These are phyloP conservation scores for Trachemys scripta DNA, from an alignment of 2,113 vertebrate genomes.

Conservation along the genomic window DNA sequence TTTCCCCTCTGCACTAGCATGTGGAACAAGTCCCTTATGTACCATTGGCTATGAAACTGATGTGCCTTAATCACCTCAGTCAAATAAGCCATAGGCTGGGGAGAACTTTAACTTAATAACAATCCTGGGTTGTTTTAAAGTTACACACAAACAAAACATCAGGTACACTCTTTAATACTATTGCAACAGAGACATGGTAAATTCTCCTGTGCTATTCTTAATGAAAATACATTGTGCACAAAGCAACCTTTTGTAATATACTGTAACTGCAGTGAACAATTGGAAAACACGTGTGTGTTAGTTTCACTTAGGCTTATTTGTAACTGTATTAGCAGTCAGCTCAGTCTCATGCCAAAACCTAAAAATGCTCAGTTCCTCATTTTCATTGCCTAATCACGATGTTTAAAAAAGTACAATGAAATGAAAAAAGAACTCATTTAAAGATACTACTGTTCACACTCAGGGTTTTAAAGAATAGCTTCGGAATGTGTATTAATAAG, in stretches of 20 bases:
- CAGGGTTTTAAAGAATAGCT: background rate
- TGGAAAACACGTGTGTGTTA: background rate
- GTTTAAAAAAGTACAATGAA: constrained; percentile 4
- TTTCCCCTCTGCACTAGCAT: too few species aligned
- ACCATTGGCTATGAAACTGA: too few species aligned
- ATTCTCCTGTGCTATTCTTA: background rate
- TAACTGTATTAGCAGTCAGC: background rate
- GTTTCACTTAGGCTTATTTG: background rate
- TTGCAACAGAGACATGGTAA: background rate
- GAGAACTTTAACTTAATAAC: background rate
- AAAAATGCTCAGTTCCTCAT: background rate
- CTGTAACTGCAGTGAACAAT: background rate
- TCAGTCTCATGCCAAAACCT: background rate
- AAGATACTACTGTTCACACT: background rate
- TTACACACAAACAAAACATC: background rate
- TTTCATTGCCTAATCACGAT: background rate
- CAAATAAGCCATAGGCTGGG: too few species aligned
- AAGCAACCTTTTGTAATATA: background rate
- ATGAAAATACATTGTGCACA: background rate
- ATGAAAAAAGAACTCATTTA: background rate
- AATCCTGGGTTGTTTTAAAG: background rate
- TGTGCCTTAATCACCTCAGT: too few species aligned
- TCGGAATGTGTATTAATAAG: background rate
- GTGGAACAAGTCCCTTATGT: too few species aligned
- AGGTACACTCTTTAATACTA: background rate